phyloP scores from a whole-genome alignment of 2,113 vertebrate species.

The Sylvietta virens region DNA sequence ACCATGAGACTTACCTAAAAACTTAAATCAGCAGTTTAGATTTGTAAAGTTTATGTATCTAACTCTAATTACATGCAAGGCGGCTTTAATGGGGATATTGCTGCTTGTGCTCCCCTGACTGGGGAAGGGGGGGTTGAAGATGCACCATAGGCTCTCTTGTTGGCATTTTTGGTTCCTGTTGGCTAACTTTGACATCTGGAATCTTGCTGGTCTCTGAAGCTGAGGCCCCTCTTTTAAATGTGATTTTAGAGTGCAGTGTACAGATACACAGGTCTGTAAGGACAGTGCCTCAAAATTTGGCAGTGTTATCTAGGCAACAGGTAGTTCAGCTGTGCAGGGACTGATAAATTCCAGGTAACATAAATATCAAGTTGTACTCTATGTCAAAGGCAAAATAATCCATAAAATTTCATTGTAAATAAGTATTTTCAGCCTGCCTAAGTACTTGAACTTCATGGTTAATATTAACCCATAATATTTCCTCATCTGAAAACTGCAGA shows the following conservation, averaged over 20 bases:
- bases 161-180: not conserved
- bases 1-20: not conserved
- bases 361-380: not conserved
- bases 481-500: not conserved
- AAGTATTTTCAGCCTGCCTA: not conserved
- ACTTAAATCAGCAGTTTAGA: not conserved
- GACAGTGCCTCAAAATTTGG: not conserved
- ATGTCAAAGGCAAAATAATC: not conserved
- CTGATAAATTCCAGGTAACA: not conserved
- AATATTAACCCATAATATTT: not conserved
- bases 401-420: not conserved
- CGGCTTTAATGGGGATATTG: not conserved
- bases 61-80: not conserved
- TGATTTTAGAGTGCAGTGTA: accelerated
- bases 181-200: not conserved
- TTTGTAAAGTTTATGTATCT: not conserved
- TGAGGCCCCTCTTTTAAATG: not conserved
- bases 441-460: not conserved
- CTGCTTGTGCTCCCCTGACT: not conserved
- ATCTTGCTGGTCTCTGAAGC: not conserved
- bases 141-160: not conserved
- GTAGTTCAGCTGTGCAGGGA: not conserved
- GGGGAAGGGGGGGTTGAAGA: not conserved
- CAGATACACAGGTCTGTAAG: not conserved
- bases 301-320: not conserved